Conservation (phyloP, 2,797 vertebrate species). For the Sebastes alutus region DNA sequence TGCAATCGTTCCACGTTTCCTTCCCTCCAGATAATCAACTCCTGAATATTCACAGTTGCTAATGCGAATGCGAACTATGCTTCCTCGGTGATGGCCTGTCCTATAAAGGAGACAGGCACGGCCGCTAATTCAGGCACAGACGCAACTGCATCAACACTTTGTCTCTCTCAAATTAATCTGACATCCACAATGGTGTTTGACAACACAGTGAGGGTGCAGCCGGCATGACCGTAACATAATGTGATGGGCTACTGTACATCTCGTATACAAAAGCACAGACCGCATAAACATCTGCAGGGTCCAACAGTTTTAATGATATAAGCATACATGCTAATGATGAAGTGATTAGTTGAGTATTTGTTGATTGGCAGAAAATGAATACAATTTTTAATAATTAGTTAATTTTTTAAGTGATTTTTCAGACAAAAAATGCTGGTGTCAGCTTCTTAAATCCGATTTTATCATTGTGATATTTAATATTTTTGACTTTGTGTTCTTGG, state of each 20-base stretch:
- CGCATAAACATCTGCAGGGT: background rate
- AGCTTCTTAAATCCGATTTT: background rate
- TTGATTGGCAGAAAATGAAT: background rate
- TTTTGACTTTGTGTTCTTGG: background rate
- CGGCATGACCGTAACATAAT: slow-evolving; percentile 8
- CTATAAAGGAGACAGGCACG: slow-evolving; percentile 40
- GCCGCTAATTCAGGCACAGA: slow-evolving; percentile 44
- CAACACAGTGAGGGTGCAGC: slow-evolving; percentile 13
- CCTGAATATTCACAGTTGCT: slow-evolving; percentile 32
- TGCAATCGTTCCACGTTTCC: background rate
- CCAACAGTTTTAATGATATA: background rate
- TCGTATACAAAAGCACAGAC: background rate
- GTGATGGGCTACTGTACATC: slow-evolving; percentile 23
- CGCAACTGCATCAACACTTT: slow-evolving; percentile 40
- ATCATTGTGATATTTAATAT: background rate
- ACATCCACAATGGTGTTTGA: slow-evolving; percentile 50
- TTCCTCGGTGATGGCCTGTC: slow-evolving; percentile 44
- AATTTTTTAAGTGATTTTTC: background rate
- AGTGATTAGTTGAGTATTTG: background rate
- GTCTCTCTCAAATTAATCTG: slow-evolving; percentile 45
- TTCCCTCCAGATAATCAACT: background rate
- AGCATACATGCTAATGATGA: background rate
- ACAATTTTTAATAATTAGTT: background rate
- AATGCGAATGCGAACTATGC: slow-evolving; percentile 21
- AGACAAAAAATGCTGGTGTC: background rate